Evolutionary conservation across 2,113 vertebrate species (phyloP).

Genomic region (Chrysochloris asiatica): DNA sequence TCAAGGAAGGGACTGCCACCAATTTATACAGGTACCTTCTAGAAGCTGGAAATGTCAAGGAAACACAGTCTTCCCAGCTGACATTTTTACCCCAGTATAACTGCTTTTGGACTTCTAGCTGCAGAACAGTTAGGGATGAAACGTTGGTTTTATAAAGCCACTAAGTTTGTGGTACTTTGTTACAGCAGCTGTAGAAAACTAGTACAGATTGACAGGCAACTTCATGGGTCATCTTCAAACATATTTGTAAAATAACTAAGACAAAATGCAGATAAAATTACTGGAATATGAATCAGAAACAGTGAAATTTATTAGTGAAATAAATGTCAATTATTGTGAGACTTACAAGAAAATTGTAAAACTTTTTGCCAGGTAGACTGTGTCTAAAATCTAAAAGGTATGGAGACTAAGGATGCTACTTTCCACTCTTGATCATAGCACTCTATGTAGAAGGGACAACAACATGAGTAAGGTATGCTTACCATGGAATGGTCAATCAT

Average conservation of each 20-base stretch:
- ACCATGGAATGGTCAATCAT: too few species aligned
- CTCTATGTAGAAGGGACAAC: too few species aligned
- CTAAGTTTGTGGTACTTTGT: not conserved
- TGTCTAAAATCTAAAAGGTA: not conserved
- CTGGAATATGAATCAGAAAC: not conserved
- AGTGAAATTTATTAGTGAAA: not conserved
- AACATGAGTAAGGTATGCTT: too few species aligned
- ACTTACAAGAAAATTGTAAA: slow-evolving; percentile 8
- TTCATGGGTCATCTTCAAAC: not conserved
- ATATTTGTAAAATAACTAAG: not conserved
- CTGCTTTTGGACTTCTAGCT: not conserved
- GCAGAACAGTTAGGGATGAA: not conserved
- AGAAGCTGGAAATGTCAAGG: not conserved
- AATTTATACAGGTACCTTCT: not conserved
- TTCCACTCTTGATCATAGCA: not conserved
- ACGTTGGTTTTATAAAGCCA: not conserved
- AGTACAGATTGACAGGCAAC: not conserved
- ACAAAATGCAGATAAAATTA: not conserved
- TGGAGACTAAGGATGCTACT: not conserved
- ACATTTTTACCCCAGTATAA: not conserved
- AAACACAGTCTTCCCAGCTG: not conserved
- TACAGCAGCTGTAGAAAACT: not conserved
- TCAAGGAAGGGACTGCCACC: not conserved
- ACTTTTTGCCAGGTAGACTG: not conserved
- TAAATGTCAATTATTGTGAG: not conserved